A percentile compares a stretch with the other conserved stretches of the same genome.
phyloP scores from a whole-genome alignment of 2,797 vertebrate species.

The Bufotes viridis region DNA sequence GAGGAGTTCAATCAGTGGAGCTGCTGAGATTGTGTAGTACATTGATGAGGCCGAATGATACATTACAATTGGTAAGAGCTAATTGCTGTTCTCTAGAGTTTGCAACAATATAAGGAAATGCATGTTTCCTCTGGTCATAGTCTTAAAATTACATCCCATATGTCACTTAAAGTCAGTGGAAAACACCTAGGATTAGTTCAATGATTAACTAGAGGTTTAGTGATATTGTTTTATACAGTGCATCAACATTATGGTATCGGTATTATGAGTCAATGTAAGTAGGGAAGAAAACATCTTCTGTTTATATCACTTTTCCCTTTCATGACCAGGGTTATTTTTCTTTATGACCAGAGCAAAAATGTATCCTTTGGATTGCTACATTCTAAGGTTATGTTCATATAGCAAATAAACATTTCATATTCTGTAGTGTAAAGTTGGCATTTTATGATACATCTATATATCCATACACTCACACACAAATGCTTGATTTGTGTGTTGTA shows the following conservation, averaged over 20 bases:
- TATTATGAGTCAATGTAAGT: not conserved
- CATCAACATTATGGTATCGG: not conserved
- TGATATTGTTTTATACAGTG: not conserved
- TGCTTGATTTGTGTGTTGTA: not conserved
- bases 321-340: not conserved
- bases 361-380: not conserved
- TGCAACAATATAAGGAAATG: constrained; percentile 40
- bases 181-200: constrained; percentile 23
- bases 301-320: not conserved
- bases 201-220: not conserved
- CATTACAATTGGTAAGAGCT: constrained; percentile 35
- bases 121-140: constrained; percentile 44
- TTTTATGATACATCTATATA: no score
- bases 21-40: constrained; percentile 22
- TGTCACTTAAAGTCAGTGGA: constrained; percentile 38
- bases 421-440: no score
- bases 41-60: constrained; percentile 37
- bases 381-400: no score
- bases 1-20: not conserved
- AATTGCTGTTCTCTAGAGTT: constrained; percentile 37
- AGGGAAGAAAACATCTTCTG: not conserved
- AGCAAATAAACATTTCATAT: no score
- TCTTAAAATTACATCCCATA: constrained; percentile 32
- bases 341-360: not conserved
- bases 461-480: no score